These are phyloP conservation scores for Penaeus vannamei DNA, from an alignment of 1,140 invertebrate genomes.

Conservation along the genomic window DNA sequence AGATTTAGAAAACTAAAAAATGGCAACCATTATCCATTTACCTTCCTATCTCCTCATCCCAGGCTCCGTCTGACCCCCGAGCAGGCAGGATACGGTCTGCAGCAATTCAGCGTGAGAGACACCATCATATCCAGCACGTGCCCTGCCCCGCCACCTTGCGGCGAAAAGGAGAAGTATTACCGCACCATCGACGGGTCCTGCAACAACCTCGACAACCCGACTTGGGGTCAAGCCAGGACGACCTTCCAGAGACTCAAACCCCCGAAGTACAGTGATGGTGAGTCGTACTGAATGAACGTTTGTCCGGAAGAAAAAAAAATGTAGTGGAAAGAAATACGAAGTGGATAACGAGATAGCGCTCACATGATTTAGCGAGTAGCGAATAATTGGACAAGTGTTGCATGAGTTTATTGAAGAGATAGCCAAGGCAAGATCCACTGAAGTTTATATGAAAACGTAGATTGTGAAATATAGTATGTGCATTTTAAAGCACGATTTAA, in stretches of 20 bases:
- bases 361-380: too few relatives aligned
- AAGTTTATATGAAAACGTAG: too few relatives aligned
- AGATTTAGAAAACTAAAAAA: too few relatives aligned
- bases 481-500: too few relatives aligned
- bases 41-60: not conserved
- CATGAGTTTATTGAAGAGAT: too few relatives aligned
- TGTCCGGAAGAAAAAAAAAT: not conserved
- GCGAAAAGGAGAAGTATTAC: slow-evolving; percentile 73
- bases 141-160: slow-evolving; percentile 29
- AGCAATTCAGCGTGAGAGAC: slow-evolving; percentile 49
- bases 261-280: slow-evolving; percentile 87
- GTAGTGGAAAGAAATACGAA: not conserved
- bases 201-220: slow-evolving; percentile 84
- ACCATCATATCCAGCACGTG: slow-evolving; percentile 56
- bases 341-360: too few relatives aligned
- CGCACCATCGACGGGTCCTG: slow-evolving; percentile 87
- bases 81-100: slow-evolving; percentile 61
- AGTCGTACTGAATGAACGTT: slow-evolving; percentile 68
- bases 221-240: slow-evolving; percentile 82
- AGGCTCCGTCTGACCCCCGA: slow-evolving; percentile 47
- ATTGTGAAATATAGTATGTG: too few relatives aligned
- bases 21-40: not conserved
- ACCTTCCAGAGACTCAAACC: slow-evolving; percentile 86
- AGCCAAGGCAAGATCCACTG: too few relatives aligned
- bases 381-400: too few relatives aligned